Evolutionary conservation across 1,140 invertebrate genomes (phyloP), one percentile per base, ranked within the genome.

Genomic region (Bombyx mori): DNA sequence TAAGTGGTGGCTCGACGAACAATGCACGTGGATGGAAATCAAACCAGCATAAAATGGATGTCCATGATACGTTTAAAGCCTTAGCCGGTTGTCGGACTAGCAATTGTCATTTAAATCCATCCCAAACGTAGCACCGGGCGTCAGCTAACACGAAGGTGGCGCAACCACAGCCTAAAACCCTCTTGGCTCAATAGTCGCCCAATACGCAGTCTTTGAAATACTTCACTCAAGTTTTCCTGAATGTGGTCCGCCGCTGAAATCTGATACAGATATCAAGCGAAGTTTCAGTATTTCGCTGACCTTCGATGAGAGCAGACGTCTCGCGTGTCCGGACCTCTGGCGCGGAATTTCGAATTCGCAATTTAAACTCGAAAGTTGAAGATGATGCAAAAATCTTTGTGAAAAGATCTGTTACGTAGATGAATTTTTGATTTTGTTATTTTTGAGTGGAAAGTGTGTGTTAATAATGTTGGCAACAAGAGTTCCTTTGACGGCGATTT

Each of bases 41-140:
- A 49, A 49, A 49, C 7, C n/a, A 12, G 48, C 53, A 54, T 50
- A 55, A 62, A 63, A 62, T 61, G 58, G 44, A 48, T 57, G 62
- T 62, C 46, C 56, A 57, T 58, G 58, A 59, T 65, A 62, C 56
- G 53, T 12, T 49, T 56, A 65, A 65, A 49, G 62, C 42, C 60
- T 49, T 65, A 60, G 64, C 62, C 59, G 58, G 58, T 58, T 52
- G 58, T 63, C 49, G 53, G 57, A 66, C 52, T 61, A 52, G 68
- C 63, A 65, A 71, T 68, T 56, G 59, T 68, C 61, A 63, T 65
- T 71, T 65, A 71, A 71, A 67, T 68, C 54, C 59, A 63, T 35
- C 56, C 59, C 61, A 68, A 70, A 65, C 68, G 63, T 65, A 65
- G 65, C 63, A 58, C 62, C 58, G 45, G 46, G 60, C 55, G 44